Percentiles rank a stretch among this genome's conserved stretches.
These are phyloP conservation scores for Cyclina sinensis DNA, from an alignment of 1,140 invertebrate species.

Conservation along the genomic window DNA sequence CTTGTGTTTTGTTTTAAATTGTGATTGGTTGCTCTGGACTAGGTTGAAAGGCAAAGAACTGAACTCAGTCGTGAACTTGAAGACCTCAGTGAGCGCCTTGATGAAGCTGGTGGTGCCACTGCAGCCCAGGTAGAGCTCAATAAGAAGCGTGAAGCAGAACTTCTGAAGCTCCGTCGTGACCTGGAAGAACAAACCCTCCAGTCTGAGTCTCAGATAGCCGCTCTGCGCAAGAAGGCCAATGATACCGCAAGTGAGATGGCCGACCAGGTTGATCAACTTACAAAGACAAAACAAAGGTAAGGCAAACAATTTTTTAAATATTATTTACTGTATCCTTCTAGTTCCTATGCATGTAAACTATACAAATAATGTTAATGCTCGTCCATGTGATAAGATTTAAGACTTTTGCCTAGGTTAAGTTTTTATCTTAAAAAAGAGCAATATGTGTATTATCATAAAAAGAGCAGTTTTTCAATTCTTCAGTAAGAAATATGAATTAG, in stretches of 20 bases:
- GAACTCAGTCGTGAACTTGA: slow-evolving; percentile 98
- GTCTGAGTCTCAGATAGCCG: slow-evolving; percentile 97
- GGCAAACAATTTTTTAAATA: too few relatives aligned
- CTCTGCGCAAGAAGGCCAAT: slow-evolving; percentile 99
- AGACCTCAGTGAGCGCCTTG: slow-evolving; percentile 98
- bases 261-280: slow-evolving; percentile 99
- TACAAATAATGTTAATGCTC: too few relatives aligned
- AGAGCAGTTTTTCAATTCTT: too few relatives aligned
- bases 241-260: slow-evolving; percentile 97
- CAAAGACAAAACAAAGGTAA: slow-evolving; percentile 99
- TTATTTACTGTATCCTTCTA: too few relatives aligned
- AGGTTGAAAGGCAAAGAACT: slow-evolving; percentile 98
- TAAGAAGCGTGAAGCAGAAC: slow-evolving; percentile 99
- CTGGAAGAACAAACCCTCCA: slow-evolving; percentile 99
- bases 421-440: too few relatives aligned
- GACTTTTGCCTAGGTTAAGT: too few relatives aligned
- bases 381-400: too few relatives aligned
- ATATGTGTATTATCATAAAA: too few relatives aligned
- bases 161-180: slow-evolving; percentile 98
- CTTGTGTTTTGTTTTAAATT: too few relatives aligned
- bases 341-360: too few relatives aligned
- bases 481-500: too few relatives aligned
- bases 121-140: slow-evolving; percentile 98
- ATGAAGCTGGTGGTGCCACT: slow-evolving; percentile 99
- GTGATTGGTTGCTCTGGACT: background rate